phyloP scores from a whole-genome alignment of 2,113 vertebrate genomes.

The Serinus canaria region DNA sequence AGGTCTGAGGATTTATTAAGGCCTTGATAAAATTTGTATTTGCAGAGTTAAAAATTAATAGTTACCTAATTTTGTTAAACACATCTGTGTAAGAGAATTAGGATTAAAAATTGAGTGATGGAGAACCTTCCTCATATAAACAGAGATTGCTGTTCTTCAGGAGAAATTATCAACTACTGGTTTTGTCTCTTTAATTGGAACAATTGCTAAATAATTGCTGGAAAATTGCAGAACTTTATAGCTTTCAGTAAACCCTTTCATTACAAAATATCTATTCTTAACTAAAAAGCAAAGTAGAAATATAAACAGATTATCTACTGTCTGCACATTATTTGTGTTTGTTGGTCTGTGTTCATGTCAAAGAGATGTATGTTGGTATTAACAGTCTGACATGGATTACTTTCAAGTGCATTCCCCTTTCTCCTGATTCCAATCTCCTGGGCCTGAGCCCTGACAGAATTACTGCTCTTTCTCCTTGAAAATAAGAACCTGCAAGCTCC shows the following conservation, averaged over 20 bases:
- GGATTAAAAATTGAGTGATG: neutral
- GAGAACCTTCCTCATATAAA: neutral
- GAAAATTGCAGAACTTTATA: slow-evolving; percentile 3
- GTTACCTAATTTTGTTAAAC: neutral
- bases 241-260: neutral
- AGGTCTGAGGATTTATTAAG: neutral
- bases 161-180: neutral
- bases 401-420: slow-evolving; percentile 16
- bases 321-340: slow-evolving; percentile 45
- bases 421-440: slow-evolving; percentile 12
- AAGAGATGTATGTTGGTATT: slow-evolving; percentile 29
- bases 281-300: slow-evolving; percentile 3
- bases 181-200: neutral
- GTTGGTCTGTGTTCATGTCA: slow-evolving; percentile 44
- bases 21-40: neutral
- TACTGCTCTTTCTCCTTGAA: neutral
- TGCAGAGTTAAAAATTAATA: neutral
- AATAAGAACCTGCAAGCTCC: neutral
- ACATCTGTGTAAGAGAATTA: neutral
- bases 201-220: slow-evolving; percentile 2
- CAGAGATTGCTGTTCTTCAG: neutral
- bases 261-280: slow-evolving; percentile 18
- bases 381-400: slow-evolving; percentile 22
- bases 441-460: slow-evolving; percentile 7
- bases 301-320: neutral